Evolutionary conservation across 2,797 vertebrate genomes (phyloP), one percentile per base, ranked within the genome.

Genomic region (Anniella stebbinsi): DNA sequence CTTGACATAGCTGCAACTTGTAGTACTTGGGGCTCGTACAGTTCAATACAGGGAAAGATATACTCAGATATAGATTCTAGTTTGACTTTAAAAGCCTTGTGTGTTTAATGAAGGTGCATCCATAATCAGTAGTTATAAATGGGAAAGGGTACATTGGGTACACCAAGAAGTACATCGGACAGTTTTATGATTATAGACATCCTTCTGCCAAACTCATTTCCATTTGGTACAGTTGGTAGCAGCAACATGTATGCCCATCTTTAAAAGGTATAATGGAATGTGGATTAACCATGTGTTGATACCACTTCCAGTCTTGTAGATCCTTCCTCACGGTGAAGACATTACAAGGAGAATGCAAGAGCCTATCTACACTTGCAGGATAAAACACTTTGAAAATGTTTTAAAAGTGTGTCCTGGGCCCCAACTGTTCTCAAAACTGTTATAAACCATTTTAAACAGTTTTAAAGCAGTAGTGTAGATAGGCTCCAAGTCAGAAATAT

Each of bases 1-100:
- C 69, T 36, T 0, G 0, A 69, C 51, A 48, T 30, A 30, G 9
- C 51, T 70, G 36, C 12, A 3, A 17, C 4, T 4, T 2, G 41
- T 70, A 60, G 41, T 92, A 80, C 38, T 88, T 67, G 41, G 75
- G 3, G 1, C 73, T 91, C 36, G 38, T 54, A 51, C 25, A 73
- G 9, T 80, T 28, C 54, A 45, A 60, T 48, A 12, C 67, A 60
- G 76, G 73, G 23, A 48, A 10, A 80, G 45, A 23, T 28, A 17
- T 69, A 57, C 48, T 77, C 36, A 57, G 25, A 48, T 51, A 18
- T 15, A 57, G 38, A 72, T 21, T 69, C 9, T 38, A 70, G 36
- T 57, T 67, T 36, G 48, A 67, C 21, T 84, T 87, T 57, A 69
- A 69, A 41, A 91, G n/a, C 25, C 51, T 84, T 83, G 23, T 30